Evolutionary conservation across 2,113 vertebrate genomes (phyloP).

Genomic region (Mustela lutreola): DNA sequence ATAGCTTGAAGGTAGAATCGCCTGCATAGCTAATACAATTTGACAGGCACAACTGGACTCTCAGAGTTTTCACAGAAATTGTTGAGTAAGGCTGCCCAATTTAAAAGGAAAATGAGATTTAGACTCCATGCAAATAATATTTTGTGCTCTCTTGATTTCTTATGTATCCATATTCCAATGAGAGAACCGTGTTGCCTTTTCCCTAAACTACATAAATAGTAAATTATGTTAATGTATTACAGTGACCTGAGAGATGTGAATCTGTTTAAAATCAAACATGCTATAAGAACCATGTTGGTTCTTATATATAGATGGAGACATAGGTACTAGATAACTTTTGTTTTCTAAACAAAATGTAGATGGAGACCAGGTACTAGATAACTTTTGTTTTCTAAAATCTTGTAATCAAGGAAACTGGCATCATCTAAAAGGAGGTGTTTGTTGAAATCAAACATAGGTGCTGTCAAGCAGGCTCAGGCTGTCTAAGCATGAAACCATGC

Average conservation of each 20-base stretch:
- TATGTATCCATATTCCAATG: not conserved
- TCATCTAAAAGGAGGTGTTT: not conserved
- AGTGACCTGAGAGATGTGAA: not conserved
- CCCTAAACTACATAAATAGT: not conserved
- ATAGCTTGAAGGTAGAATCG: conserved; percentile 82
- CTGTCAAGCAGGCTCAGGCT: not conserved
- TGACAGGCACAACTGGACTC: conserved; percentile 86
- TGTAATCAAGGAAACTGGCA: not conserved
- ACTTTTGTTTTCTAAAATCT: conserved; percentile 39
- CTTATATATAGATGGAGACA: not conserved
- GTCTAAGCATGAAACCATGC: not conserved
- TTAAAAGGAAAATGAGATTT: conserved; percentile 72
- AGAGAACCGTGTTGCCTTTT: conserved; percentile 28
- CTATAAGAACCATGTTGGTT: not conserved
- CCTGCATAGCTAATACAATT: conserved; percentile 83
- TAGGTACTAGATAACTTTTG: not conserved
- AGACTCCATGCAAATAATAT: conserved; percentile 66
- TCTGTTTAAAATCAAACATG: not conserved
- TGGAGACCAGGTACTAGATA: not conserved
- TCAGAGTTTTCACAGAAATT: conserved; percentile 79
- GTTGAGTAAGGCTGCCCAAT: conserved; percentile 63
- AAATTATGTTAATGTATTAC: not conserved
- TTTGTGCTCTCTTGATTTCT: conserved; percentile 17
- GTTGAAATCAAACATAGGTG: not conserved
- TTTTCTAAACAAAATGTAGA: not conserved